Evolutionary conservation across 1,140 invertebrate species (phyloP).

Genomic region (Arion vulgaris): DNA sequence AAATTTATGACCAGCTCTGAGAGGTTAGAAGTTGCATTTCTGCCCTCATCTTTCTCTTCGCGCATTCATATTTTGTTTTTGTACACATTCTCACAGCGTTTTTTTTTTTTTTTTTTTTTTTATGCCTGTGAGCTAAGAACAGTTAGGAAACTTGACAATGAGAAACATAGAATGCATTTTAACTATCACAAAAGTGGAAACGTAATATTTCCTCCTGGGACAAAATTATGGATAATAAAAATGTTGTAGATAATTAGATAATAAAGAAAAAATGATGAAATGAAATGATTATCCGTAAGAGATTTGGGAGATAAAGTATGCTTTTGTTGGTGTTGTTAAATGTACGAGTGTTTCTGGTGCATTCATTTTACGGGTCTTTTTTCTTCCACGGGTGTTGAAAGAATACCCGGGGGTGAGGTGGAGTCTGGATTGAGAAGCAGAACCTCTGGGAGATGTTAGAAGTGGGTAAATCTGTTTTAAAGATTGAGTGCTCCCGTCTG

Average conservation of each 20-base stretch:
- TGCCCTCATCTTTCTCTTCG: neutral
- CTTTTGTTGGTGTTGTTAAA: neutral
- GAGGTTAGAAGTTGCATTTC: neutral
- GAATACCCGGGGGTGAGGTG: too few species aligned
- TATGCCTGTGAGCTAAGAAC: too few species aligned
- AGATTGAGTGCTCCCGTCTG: neutral
- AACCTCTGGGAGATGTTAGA: neutral
- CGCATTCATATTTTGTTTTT: conserved; percentile 3
- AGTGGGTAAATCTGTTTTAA: neutral
- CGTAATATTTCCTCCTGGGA: neutral
- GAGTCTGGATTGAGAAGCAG: neutral
- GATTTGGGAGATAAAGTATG: neutral
- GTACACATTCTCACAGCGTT: neutral
- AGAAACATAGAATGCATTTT: neutral
- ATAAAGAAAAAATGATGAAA: neutral
- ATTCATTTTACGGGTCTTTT: neutral
- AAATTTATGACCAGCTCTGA: neutral
- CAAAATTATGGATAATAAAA: neutral
- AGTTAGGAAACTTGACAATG: neutral
- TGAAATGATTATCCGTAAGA: neutral
- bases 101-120: too few species aligned
- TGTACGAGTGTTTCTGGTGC: neutral
- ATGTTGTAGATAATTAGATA: neutral
- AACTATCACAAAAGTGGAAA: neutral
- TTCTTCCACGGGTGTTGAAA: neutral